Evolutionary conservation across 2,888 invertebrate genomes (phyloP).

Genomic region (Formica aserva): DNA sequence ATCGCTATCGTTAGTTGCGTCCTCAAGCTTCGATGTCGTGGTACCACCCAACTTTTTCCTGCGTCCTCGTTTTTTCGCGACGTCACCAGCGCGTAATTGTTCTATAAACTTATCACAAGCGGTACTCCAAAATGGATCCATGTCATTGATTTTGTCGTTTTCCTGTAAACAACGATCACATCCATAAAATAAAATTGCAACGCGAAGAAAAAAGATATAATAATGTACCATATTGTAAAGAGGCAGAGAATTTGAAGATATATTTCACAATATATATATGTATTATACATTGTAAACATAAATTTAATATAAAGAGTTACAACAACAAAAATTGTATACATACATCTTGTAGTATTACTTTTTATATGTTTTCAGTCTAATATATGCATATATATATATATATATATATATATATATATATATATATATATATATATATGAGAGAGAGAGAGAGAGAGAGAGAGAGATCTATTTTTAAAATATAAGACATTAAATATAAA

Average conservation of each 20-base stretch:
- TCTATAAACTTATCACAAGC: conserved; percentile 93
- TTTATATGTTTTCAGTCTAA: background rate
- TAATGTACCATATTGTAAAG: background rate
- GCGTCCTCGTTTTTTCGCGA: conserved; percentile 87
- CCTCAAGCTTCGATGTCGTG: conserved; percentile 70
- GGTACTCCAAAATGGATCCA: conserved; percentile 89
- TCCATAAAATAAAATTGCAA: background rate
- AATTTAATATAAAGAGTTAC: background rate
- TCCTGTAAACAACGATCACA: conserved; percentile 72
- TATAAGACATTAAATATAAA: no score
- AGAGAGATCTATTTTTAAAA: background rate
- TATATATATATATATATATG: no score
- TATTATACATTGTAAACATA: background rate
- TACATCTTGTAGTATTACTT: background rate
- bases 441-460: no score
- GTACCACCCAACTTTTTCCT: conserved; percentile 86
- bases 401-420: no score
- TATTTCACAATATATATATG: background rate
- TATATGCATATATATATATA: no score
- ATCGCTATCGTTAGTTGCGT: conserved; percentile 68
- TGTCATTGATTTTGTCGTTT: conserved; percentile 81
- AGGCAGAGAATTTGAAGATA: no score
- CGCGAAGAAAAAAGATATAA: background rate
- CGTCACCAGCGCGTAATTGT: conserved; percentile 89
- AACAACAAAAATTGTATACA: background rate